These are phyloP conservation scores for Pachyrhynchus sulphureomaculatus DNA, from an alignment of 1,140 invertebrate species.

Conservation along the genomic window DNA sequence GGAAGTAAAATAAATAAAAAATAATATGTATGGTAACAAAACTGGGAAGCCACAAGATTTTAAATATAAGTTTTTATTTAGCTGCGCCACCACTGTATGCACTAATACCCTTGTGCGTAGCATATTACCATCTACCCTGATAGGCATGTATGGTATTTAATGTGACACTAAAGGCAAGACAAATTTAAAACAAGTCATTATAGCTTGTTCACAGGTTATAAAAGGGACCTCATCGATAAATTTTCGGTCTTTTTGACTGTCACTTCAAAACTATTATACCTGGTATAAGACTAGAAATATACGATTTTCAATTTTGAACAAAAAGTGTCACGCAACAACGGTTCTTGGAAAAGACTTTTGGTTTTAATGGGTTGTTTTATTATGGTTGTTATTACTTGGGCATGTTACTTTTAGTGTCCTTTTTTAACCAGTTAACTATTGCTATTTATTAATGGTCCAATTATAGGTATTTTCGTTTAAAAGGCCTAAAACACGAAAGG, in stretches of 20 bases:
- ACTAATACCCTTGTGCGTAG: background rate
- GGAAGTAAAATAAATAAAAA: too few species aligned
- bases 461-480: slow-evolving; percentile 9
- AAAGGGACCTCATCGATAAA: slow-evolving; percentile 23
- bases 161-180: slow-evolving; percentile 28
- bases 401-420: slow-evolving; percentile 12
- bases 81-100: background rate
- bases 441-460: slow-evolving; percentile 16
- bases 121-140: background rate
- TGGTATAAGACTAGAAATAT: slow-evolving; percentile 21
- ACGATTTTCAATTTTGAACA: slow-evolving; percentile 28
- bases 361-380: slow-evolving; percentile 18
- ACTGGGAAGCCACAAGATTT: too few species aligned
- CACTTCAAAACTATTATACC: slow-evolving; percentile 24
- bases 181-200: slow-evolving; percentile 33
- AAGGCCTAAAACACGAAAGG: slow-evolving; percentile 7
- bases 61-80: too few species aligned
- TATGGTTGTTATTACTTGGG: slow-evolving; percentile 21
- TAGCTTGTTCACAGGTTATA: slow-evolving; percentile 32
- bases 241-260: slow-evolving; percentile 15
- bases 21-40: too few species aligned
- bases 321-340: slow-evolving; percentile 24
- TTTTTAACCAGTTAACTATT: slow-evolving; percentile 8
- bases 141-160: slow-evolving; percentile 28
- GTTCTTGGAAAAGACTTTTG: slow-evolving; percentile 17